Conservation (phyloP, 2,797 vertebrate genomes). For the Paguma larvata region DNA sequence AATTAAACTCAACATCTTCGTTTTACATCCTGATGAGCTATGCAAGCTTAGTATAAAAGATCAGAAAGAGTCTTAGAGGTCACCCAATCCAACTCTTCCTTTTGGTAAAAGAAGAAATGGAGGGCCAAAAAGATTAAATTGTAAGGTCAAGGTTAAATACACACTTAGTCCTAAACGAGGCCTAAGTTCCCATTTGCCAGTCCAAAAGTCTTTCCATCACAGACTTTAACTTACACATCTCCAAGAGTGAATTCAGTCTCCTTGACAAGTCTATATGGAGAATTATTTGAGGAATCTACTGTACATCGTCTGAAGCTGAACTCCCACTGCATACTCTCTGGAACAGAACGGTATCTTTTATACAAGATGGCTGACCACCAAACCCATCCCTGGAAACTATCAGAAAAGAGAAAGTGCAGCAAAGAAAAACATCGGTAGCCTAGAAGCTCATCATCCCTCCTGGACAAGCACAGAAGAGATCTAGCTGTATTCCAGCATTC, state of each 20-base stretch:
- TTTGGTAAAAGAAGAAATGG: constrained; percentile 45
- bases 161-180: background rate
- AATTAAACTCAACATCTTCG: constrained; percentile 43
- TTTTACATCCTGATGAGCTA: background rate
- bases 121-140: background rate
- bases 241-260: background rate
- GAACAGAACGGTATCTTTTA: constrained; percentile 35
- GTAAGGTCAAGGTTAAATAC: constrained; percentile 46
- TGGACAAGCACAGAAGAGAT: background rate
- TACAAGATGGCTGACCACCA: background rate
- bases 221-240: constrained; percentile 38
- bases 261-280: background rate
- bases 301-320: constrained; percentile 40
- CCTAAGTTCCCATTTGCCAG: constrained; percentile 11
- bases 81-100: background rate
- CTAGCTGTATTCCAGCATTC: constrained; percentile 15
- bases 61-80: background rate
- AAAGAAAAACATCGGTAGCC: constrained; percentile 37
- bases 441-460: background rate
- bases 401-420: background rate
- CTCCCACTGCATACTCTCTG: background rate
- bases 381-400: background rate
- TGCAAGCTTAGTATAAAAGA: background rate
- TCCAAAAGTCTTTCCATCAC: background rate
- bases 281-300: constrained; percentile 49